These are phyloP conservation scores for Nemapogon koenigi DNA, from an alignment of 2,888 invertebrate genomes.

Conservation along the genomic window DNA sequence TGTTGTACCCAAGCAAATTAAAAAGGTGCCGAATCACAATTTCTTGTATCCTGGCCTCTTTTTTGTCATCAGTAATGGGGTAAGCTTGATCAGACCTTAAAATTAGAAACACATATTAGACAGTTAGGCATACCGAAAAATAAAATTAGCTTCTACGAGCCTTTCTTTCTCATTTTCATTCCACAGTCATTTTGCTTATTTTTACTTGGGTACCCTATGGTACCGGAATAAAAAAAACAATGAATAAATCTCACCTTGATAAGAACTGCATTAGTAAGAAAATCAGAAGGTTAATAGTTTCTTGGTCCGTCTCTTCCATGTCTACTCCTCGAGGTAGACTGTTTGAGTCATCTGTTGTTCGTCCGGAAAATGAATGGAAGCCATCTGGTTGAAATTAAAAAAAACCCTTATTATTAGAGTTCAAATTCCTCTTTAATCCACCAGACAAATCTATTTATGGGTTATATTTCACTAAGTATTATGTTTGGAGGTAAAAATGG, in stretches of 20 bases:
- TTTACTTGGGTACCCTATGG: no score
- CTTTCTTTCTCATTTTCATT: no score
- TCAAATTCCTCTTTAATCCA: not conserved
- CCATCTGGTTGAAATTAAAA: conserved; percentile 24
- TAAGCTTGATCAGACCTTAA: conserved; percentile 71
- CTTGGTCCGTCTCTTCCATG: conserved; percentile 92
- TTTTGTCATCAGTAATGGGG: conserved; percentile 83
- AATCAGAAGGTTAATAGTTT: conserved; percentile 93
- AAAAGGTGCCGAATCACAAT: conserved; percentile 92
- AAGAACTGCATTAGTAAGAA: conserved; percentile 97
- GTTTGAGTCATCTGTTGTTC: conserved; percentile 73
- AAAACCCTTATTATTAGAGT: not conserved
- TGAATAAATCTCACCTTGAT: conserved; percentile 64
- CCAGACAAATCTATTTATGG: no score
- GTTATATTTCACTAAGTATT: no score
- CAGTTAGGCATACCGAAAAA: not conserved
- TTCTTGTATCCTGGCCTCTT: conserved; percentile 78
- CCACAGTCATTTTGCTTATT: no score
- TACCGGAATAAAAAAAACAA: no score
- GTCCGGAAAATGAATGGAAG: conserved; percentile 81
- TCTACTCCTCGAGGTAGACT: conserved; percentile 90
- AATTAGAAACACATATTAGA: conserved; percentile 26
- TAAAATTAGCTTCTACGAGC: no score
- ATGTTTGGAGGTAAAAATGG: not conserved
- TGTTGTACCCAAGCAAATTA: conserved; percentile 90